A percentile compares a stretch with the other conserved stretches of the same genome.
Conservation (phyloP, 92 coral and sea anemone genomes). For the Phenganax stokvisi region DNA sequence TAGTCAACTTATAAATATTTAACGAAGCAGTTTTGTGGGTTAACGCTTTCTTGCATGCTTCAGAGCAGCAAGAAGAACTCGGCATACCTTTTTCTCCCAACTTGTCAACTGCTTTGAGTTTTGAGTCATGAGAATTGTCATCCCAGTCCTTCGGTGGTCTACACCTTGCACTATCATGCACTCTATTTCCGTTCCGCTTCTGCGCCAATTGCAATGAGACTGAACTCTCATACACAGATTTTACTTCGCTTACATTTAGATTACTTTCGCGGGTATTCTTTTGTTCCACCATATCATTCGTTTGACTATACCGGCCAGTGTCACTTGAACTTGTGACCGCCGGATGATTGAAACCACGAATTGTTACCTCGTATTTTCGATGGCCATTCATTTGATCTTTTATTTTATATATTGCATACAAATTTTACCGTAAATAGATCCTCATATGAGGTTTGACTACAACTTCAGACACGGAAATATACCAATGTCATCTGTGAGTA, state of each 20-base stretch:
- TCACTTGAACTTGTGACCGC: not conserved
- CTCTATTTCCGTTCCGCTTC: not conserved
- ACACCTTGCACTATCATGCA: not conserved
- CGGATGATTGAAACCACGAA: conserved; percentile 33
- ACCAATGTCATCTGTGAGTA: not conserved
- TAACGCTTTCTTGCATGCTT: not conserved
- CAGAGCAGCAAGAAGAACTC: not conserved
- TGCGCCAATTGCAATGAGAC: not conserved
- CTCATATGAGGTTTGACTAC: not conserved
- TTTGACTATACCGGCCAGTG: not conserved
- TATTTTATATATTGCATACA: not conserved
- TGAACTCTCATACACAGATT: conserved; percentile 19
- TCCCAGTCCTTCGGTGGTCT: not conserved
- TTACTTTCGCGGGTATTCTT: not conserved
- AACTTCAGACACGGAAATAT: not conserved
- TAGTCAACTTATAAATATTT: conserved; percentile 38
- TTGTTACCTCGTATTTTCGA: conserved; percentile 29
- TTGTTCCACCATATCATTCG: conserved; percentile 2
- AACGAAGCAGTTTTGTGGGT: conserved; percentile 17
- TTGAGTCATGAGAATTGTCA: not conserved
- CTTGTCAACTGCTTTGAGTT: not conserved
- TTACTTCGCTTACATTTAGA: not conserved
- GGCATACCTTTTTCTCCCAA: not conserved
- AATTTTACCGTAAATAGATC: not conserved
- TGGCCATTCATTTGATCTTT: conserved; percentile 32